Evolutionary conservation across 2,113 vertebrate species (phyloP), one percentile per base, ranked within the genome.

Genomic region (Hyperopisus bebe): DNA sequence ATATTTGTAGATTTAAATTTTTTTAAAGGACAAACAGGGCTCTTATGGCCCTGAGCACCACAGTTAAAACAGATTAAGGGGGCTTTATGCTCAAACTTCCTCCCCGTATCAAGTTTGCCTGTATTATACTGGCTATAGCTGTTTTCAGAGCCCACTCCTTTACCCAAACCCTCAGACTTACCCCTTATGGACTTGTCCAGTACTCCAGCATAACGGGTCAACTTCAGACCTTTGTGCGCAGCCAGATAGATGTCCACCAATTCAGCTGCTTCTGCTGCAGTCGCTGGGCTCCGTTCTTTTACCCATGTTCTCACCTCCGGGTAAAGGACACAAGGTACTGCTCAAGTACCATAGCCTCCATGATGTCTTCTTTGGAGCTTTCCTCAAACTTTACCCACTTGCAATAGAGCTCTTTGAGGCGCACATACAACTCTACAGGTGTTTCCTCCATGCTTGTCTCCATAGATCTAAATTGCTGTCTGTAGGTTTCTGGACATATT

Each of bases 131-230:
- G 31, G 70, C n/a, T 35, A 77, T 77, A 77, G 31, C 10, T 31
- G 24, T 3, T 39, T 77, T 77, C n/a, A 55, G 31, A 87, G 70
- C 55, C 87, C 39, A 55, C 87, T n/a, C 42, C 87, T 88, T 88
- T 74, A 27, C 58, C 58, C 55, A n/a, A 5, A 3, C 58, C 87
- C 7, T 70, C 87, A 88, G 42, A 88, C 87, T 88, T 74, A 74
- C 62, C 31, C 42, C 39, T 88, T 55, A 39, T 55, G 53, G 7
- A 66, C 9, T 21, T n/a, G 62, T 27, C 62, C 42, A 21, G 21
- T 17, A 55, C 53, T 58, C 55, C 55, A 21, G 21, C 9, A 27
- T 70, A 90, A 13, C 58, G 19, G 39, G 39, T 50, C 7, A 10
- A 47, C 50, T 8, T 66, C 3, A 70, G 70, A 9, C 86, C 47